These are phyloP conservation scores for Eospalax fontanierii DNA, from an alignment of 2,797 vertebrate genomes.

Conservation along the genomic window DNA sequence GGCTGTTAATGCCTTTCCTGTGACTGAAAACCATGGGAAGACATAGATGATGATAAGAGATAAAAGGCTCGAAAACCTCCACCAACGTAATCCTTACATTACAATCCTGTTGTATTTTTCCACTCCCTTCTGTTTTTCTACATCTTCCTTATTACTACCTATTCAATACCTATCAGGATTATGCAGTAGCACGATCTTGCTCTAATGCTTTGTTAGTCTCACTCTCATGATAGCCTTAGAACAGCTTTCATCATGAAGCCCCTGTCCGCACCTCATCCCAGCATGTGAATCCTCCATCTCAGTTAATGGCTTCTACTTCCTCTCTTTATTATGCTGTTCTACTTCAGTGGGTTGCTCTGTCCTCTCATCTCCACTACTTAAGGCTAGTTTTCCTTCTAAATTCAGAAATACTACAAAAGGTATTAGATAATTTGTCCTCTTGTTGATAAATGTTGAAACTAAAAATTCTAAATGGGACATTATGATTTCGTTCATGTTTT, in stretches of 20 bases:
- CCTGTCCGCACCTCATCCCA: not conserved
- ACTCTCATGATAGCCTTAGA: not conserved
- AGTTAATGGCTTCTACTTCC: not conserved
- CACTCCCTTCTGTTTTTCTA: not conserved
- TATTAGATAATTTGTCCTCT: not conserved
- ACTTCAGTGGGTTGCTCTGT: not conserved
- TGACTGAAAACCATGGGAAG: not conserved
- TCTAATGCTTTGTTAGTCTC: not conserved
- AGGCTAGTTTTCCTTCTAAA: conserved; percentile 9
- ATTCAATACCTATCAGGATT: not conserved
- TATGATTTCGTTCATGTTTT: conserved; percentile 63
- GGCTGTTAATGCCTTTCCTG: not conserved
- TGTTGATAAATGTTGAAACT: conserved; percentile 55
- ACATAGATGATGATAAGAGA: not conserved
- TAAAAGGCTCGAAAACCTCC: not conserved
- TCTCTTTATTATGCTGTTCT: not conserved
- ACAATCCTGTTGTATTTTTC: not conserved
- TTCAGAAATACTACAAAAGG: conserved; percentile 6
- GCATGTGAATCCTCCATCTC: not conserved
- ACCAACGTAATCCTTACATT: not conserved
- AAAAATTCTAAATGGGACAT: conserved; percentile 55
- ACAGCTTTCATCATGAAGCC: not conserved
- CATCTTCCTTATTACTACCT: not conserved
- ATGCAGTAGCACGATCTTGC: not conserved
- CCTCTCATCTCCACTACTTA: not conserved